phyloP scores from a whole-genome alignment of 2,797 vertebrate genomes.

The Gambusia yucatana region DNA sequence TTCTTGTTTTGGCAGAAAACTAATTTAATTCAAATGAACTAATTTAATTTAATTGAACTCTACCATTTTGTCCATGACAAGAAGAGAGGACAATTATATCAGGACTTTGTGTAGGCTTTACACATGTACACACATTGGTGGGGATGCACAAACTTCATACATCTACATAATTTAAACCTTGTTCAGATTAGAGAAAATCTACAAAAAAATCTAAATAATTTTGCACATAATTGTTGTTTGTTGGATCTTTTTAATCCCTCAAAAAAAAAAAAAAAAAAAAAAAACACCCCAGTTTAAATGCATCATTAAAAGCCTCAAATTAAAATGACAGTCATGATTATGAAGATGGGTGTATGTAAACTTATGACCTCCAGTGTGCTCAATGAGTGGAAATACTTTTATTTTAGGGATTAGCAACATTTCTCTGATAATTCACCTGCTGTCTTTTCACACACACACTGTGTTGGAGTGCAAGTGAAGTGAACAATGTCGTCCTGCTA shows the following conservation, averaged over 20 bases:
- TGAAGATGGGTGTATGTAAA: background rate
- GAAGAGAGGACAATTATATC: background rate
- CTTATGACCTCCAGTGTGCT: background rate
- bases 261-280: too few species aligned
- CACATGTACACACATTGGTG: background rate
- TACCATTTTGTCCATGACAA: background rate
- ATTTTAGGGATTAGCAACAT: background rate
- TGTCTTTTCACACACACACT: background rate
- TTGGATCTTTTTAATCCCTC: background rate
- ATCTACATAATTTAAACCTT: background rate
- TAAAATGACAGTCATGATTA: background rate
- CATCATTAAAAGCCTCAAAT: too few species aligned
- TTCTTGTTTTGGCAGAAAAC: background rate
- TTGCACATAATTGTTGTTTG: background rate
- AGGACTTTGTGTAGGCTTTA: background rate
- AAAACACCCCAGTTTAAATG: too few species aligned
- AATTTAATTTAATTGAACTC: background rate
- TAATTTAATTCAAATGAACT: background rate
- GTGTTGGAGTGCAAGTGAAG: background rate
- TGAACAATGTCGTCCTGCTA: background rate
- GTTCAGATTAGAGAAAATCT: background rate
- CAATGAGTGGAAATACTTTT: background rate
- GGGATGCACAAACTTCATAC: background rate
- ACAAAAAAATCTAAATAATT: background rate
- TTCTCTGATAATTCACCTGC: background rate